These are phyloP conservation scores for Sericinus montela DNA, from an alignment of 2,888 invertebrate genomes.

Conservation along the genomic window DNA sequence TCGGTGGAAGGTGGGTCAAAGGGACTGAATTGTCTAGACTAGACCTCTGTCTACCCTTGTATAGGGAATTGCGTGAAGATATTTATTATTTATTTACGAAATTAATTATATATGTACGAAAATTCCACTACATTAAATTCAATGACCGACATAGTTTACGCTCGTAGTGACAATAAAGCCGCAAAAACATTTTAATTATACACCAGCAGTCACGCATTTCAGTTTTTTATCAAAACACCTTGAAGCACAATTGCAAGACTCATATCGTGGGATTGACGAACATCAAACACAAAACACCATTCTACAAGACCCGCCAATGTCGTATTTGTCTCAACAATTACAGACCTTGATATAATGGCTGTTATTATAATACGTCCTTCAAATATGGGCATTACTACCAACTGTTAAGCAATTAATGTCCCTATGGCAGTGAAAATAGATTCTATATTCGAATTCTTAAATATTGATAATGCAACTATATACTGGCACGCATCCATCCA, in stretches of 20 bases:
- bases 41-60: no score
- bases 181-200: neutral
- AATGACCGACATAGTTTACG: neutral
- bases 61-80: no score
- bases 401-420: neutral
- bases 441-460: neutral
- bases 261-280: slow-evolving; percentile 25
- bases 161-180: slow-evolving; percentile 1
- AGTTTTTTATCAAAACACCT: slow-evolving; percentile 25
- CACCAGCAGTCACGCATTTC: slow-evolving; percentile 17
- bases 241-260: slow-evolving; percentile 22
- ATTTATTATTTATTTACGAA: no score
- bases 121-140: neutral
- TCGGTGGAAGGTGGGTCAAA: no score
- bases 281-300: slow-evolving; percentile 15
- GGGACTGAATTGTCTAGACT: no score
- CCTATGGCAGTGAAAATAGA: neutral
- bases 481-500: slow-evolving; percentile 5
- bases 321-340: neutral
- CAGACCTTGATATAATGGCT: slow-evolving; percentile 5
- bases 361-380: neutral
- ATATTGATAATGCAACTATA: slow-evolving; percentile 9
- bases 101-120: no score
- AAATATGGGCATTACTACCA: neutral
- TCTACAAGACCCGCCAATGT: slow-evolving; percentile 5